Evolutionary conservation across 2,888 invertebrate species (phyloP).

Genomic region (Lydus trimaculatus): DNA sequence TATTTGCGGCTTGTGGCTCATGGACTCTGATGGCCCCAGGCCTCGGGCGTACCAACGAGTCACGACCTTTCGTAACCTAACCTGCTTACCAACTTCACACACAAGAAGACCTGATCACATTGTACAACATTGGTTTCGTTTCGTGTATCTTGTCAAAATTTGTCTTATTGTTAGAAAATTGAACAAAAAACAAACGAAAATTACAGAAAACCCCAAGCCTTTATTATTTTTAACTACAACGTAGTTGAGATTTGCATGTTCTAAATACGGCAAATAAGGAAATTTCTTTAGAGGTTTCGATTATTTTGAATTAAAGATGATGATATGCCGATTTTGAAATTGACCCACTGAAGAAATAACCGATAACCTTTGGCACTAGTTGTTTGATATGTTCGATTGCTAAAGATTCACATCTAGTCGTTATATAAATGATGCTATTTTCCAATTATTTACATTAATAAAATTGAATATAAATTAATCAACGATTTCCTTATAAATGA

Average conservation of each 20-base stretch:
- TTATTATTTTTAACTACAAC: not conserved
- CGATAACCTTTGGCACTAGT: constrained; percentile 14
- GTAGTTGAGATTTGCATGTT: not conserved
- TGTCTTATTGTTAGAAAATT: not conserved
- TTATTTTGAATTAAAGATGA: not conserved
- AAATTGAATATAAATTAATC: not conserved
- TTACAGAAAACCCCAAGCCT: no score
- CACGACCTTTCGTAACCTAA: constrained; percentile 58
- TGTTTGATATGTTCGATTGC: constrained; percentile 9
- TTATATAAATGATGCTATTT: constrained; percentile 3
- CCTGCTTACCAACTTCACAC: constrained; percentile 56
- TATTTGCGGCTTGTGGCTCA: constrained; percentile 50
- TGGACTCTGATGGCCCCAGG: constrained; percentile 48
- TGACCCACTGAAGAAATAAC: constrained; percentile 13
- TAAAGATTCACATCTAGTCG: constrained; percentile 3
- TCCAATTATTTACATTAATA: not conserved
- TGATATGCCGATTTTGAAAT: constrained; percentile 11
- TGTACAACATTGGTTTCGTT: constrained; percentile 38
- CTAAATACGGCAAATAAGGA: not conserved
- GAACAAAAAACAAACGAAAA: not conserved
- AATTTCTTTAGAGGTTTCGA: not conserved
- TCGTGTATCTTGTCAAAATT: constrained; percentile 20
- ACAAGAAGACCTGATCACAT: constrained; percentile 49
- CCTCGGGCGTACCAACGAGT: constrained; percentile 54
- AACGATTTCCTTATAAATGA: not conserved